Percentiles rank a stretch among this genome's conserved stretches.
phyloP scores from a whole-genome alignment of 2,888 invertebrate species.

The Tinea semifulvella region DNA sequence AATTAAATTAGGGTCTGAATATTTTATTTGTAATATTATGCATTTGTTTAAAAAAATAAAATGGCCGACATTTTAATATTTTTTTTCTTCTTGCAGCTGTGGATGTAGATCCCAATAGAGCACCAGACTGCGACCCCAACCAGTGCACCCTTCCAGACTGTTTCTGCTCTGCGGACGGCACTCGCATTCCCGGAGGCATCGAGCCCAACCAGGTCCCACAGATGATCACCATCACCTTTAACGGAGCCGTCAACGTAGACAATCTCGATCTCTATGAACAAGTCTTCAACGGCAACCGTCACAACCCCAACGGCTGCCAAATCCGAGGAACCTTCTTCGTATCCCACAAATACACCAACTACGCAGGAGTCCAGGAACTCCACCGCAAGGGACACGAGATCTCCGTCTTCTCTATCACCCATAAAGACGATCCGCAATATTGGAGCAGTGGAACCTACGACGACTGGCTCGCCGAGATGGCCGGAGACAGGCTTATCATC shows the following conservation, averaged over 20 bases:
- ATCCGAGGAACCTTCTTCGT: slow-evolving; percentile 92
- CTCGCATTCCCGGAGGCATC: slow-evolving; percentile 85
- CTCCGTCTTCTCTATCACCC: slow-evolving; percentile 89
- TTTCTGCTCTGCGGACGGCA: slow-evolving; percentile 93
- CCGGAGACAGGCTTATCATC: slow-evolving; percentile 85
- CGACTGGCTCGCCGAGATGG: slow-evolving; percentile 95
- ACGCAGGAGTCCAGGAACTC: slow-evolving; percentile 88
- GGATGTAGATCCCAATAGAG: slow-evolving; percentile 89
- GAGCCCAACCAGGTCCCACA: slow-evolving; percentile 89
- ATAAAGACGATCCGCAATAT: slow-evolving; percentile 91
- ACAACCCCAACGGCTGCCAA: slow-evolving; percentile 90
- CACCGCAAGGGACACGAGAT: slow-evolving; percentile 93
- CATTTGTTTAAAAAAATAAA: slow-evolving; percentile 6
- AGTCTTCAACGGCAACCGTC: slow-evolving; percentile 83
- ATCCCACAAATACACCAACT: slow-evolving; percentile 92
- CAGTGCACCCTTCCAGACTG: slow-evolving; percentile 91
- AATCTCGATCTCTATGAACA: slow-evolving; percentile 93
- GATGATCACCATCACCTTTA: slow-evolving; percentile 93
- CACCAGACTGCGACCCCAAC: slow-evolving; percentile 89
- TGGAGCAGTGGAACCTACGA: slow-evolving; percentile 89
- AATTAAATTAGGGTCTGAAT: too few species aligned
- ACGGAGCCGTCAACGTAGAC: slow-evolving; percentile 91
- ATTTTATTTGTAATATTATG: not conserved
- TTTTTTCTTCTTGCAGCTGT: slow-evolving; percentile 71
- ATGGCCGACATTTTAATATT: too few species aligned